phyloP scores from a whole-genome alignment of 2,113 vertebrate genomes.

The Syrmaticus mikado region DNA sequence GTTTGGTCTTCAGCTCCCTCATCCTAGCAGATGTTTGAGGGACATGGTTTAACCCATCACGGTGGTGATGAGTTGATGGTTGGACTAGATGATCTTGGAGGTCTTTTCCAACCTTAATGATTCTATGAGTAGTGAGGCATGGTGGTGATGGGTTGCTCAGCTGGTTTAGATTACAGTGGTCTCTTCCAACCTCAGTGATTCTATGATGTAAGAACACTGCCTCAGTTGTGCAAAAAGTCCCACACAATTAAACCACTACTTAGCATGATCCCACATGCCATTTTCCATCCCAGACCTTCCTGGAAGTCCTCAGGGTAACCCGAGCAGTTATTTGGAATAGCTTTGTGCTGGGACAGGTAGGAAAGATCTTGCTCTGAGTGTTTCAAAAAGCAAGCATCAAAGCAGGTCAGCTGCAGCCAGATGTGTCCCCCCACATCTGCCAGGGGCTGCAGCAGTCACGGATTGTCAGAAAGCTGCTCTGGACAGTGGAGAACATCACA shows the following conservation, averaged over 20 bases:
- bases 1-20: background rate
- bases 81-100: no score
- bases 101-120: no score
- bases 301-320: background rate
- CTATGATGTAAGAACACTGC: rapidly evolving
- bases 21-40: background rate
- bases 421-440: slow-evolving; percentile 8
- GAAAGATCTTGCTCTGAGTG: background rate
- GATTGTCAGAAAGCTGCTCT: background rate
- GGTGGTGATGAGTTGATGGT: no score
- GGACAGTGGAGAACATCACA: rapidly evolving
- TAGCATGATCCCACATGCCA: background rate
- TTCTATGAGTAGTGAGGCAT: no score
- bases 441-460: background rate
- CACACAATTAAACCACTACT: background rate
- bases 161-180: no score
- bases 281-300: background rate
- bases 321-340: background rate
- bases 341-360: background rate
- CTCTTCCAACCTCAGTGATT: no score
- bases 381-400: background rate
- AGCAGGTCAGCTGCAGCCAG: slow-evolving; percentile 13
- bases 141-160: no score
- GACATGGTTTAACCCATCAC: no score
- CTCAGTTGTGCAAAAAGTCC: background rate